phyloP scores from a whole-genome alignment of 1,140 invertebrate genomes.

The Paraescarpia echinospica region DNA sequence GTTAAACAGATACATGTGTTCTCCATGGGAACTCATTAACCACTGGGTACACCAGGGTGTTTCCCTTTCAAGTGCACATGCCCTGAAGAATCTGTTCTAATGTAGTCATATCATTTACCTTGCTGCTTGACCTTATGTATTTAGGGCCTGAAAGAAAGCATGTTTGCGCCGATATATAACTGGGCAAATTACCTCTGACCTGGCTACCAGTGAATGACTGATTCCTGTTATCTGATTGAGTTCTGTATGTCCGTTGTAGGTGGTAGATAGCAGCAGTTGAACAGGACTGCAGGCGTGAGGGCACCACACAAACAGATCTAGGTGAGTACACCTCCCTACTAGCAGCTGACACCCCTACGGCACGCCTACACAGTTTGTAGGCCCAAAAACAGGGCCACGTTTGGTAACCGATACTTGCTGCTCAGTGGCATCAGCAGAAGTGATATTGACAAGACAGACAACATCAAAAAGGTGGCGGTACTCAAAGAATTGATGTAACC shows the following conservation, averaged over 20 bases:
- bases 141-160: background rate
- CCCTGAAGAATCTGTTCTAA: background rate
- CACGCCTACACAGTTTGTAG: background rate
- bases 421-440: background rate
- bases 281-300: background rate
- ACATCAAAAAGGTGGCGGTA: background rate
- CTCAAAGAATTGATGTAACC: background rate
- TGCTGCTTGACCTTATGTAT: background rate
- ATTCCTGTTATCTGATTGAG: background rate
- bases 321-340: background rate
- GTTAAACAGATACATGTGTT: too few species aligned
- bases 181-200: slow-evolving; percentile 3
- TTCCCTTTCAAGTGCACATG: background rate
- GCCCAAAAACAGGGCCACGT: background rate
- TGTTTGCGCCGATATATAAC: background rate
- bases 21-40: background rate
- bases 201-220: background rate
- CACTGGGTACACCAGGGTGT: background rate
- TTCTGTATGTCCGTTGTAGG: background rate
- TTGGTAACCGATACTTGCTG: background rate
- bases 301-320: background rate
- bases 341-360: background rate
- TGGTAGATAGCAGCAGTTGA: background rate
- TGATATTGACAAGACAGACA: background rate
- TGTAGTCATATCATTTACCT: background rate